Conservation (phyloP, 2,888 invertebrate genomes). For the Chaetogeoica ovagalla region DNA sequence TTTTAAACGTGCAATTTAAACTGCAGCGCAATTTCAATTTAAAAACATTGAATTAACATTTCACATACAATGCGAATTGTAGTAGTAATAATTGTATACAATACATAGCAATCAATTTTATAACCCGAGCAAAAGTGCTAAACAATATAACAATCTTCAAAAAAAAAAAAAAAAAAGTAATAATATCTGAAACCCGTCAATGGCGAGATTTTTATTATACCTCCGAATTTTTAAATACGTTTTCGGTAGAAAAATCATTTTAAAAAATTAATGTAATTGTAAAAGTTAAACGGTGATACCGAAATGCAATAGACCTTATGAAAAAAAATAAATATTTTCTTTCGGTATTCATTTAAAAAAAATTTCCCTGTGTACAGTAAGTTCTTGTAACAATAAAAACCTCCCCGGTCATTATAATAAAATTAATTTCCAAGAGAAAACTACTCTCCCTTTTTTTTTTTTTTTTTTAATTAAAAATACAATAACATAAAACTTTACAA, state of each 20-base stretch:
- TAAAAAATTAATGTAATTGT: neutral
- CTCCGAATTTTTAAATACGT: neutral
- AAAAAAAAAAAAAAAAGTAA: too few relatives aligned
- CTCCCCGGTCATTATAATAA: neutral
- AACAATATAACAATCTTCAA: neutral
- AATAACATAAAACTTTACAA: neutral
- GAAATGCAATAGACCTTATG: too few relatives aligned
- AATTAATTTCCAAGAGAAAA: neutral
- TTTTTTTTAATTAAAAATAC: conserved; percentile 22
- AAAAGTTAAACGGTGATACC: too few relatives aligned
- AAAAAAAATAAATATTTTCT: too few relatives aligned
- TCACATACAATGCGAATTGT: too few relatives aligned
- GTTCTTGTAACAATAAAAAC: neutral
- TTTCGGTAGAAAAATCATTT: neutral
- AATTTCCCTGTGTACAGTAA: neutral
- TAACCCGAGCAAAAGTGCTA: neutral
- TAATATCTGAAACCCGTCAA: neutral
- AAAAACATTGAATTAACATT: too few relatives aligned
- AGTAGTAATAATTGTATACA: too few relatives aligned
- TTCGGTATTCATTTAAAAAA: neutral
- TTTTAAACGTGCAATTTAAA: too few relatives aligned
- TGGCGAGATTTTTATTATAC: neutral
- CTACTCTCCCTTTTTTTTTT: neutral
- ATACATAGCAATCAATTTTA: neutral
- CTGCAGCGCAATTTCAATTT: too few relatives aligned